phyloP scores from a whole-genome alignment of 2,113 vertebrate species.

The Tympanuchus pallidicinctus region DNA sequence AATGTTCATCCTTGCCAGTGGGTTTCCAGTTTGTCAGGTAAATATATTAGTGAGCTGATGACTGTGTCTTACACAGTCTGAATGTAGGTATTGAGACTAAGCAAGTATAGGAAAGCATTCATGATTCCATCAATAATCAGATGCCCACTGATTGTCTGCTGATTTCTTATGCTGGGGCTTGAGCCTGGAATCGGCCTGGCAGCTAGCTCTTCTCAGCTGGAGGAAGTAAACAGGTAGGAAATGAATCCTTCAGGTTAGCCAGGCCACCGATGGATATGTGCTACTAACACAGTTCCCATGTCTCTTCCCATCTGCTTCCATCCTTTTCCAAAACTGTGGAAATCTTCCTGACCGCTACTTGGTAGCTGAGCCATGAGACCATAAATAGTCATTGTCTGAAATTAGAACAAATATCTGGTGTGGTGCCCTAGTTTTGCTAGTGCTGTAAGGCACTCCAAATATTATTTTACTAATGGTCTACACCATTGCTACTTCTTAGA shows the following conservation, averaged over 20 bases:
- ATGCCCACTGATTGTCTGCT: not conserved
- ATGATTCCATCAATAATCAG: not conserved
- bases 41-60: not conserved
- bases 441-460: not conserved
- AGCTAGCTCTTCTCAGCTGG: not conserved
- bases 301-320: not conserved
- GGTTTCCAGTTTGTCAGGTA: not conserved
- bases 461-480: not conserved
- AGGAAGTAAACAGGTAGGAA: not conserved
- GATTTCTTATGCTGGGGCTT: not conserved
- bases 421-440: not conserved
- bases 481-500: not conserved
- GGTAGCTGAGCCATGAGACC: not conserved
- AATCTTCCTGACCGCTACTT: not conserved
- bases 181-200: not conserved
- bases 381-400: not conserved
- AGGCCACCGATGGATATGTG: not conserved
- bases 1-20: not conserved
- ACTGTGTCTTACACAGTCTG: not conserved
- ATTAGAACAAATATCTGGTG: not conserved
- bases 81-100: not conserved
- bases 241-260: not conserved
- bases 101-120: not conserved
- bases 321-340: not conserved
- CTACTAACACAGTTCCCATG: not conserved